Conservation (phyloP, 2,888 invertebrate genomes). For the Caenorhabditis japonica region DNA sequence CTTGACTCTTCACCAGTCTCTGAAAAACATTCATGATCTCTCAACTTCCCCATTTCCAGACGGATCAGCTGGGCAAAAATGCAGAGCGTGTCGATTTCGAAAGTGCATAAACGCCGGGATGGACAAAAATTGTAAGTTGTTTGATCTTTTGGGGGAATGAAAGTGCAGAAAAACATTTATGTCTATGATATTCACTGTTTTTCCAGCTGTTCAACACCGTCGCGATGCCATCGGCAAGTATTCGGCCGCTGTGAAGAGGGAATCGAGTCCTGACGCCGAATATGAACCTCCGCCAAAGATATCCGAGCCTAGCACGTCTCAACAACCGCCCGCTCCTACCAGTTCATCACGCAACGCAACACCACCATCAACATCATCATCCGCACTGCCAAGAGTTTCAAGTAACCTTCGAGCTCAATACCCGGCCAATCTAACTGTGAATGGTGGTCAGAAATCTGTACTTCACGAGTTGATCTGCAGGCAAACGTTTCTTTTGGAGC, state of each 20-base stretch:
- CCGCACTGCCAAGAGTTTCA: slow-evolving; percentile 14
- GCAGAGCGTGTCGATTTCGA: slow-evolving; percentile 71
- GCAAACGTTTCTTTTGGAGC: slow-evolving; percentile 44
- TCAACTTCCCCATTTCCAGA: slow-evolving; percentile 60
- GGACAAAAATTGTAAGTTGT: slow-evolving; percentile 66
- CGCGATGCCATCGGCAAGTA: slow-evolving; percentile 74
- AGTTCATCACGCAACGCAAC: slow-evolving; percentile 1
- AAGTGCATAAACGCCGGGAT: slow-evolving; percentile 71
- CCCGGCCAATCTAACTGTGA: background rate
- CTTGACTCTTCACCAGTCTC: too few relatives aligned
- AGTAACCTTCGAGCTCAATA: slow-evolving; percentile 14
- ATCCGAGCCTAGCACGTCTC: slow-evolving; percentile 22
- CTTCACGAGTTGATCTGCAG: slow-evolving; percentile 54
- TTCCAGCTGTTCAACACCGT: slow-evolving; percentile 72
- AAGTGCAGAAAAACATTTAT: too few relatives aligned
- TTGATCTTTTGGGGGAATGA: background rate
- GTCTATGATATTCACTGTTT: too few relatives aligned
- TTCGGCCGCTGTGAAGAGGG: slow-evolving; percentile 65
- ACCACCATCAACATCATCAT: background rate
- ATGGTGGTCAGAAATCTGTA: slow-evolving; percentile 36
- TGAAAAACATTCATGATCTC: too few relatives aligned
- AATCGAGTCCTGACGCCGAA: slow-evolving; percentile 43
- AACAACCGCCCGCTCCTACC: slow-evolving; percentile 4
- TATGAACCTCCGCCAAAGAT: slow-evolving; percentile 38
- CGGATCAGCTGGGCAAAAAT: slow-evolving; percentile 66